These are phyloP conservation scores for Steromphala cineraria DNA, from an alignment of 2,888 invertebrate genomes.

Conservation along the genomic window DNA sequence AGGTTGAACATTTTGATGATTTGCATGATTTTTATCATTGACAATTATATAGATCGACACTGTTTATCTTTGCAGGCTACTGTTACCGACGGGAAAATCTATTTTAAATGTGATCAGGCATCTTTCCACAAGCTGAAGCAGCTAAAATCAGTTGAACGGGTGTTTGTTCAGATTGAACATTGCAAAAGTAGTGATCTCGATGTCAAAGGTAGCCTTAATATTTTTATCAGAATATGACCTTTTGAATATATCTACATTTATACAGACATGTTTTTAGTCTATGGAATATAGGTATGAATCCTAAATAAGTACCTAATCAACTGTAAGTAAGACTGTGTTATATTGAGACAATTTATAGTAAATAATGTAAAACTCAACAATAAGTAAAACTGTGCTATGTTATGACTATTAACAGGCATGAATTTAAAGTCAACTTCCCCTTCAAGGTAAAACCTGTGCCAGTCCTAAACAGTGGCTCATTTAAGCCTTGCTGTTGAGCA, in stretches of 20 bases:
- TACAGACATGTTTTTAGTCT: not conserved
- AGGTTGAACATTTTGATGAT: not conserved
- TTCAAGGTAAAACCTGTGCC: too few species aligned
- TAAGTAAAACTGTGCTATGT: too few species aligned
- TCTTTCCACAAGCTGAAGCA: conserved; percentile 16
- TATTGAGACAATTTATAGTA: too few species aligned
- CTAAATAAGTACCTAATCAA: too few species aligned
- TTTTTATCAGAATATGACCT: not conserved
- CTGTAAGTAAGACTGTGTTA: not conserved
- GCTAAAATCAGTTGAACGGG: conserved; percentile 42
- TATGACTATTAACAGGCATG: too few species aligned
- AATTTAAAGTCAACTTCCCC: too few species aligned
- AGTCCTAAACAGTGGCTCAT: too few species aligned
- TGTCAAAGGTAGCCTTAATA: conserved; percentile 9
- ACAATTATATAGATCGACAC: not conserved
- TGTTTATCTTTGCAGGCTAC: conserved; percentile 15
- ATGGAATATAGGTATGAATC: too few species aligned
- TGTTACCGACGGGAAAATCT: conserved; percentile 44
- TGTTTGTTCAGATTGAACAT: conserved; percentile 36
- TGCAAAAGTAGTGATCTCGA: conserved; percentile 30
- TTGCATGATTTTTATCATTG: not conserved
- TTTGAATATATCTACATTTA: not conserved
- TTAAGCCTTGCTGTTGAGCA: too few species aligned
- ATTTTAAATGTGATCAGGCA: conserved; percentile 13
- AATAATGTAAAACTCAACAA: too few species aligned